Evolutionary conservation across 1,140 invertebrate species (phyloP), one percentile per base, ranked within the genome.

Genomic region (Pachyrhynchus sulphureomaculatus): DNA sequence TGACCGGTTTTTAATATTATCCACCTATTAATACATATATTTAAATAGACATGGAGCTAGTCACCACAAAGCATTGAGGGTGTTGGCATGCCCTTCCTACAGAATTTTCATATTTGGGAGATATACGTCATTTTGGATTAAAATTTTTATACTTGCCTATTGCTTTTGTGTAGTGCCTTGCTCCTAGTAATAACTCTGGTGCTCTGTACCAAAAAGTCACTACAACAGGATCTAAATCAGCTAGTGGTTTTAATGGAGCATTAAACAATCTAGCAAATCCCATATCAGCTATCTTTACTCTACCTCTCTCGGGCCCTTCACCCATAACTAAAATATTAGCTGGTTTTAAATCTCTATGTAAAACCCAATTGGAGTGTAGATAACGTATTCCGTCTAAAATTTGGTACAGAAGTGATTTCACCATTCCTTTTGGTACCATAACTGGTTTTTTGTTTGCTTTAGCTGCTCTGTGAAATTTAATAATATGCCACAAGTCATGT

Each of bases 201-300:
- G 96, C 96, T 76, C 96, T 84, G 78, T 99, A 99, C 98, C 98
- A 99, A 82, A 99, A 99, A 62, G 98, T 99, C 10, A 99, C 98
- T 39, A 99, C 98, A 18, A 99, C 98, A 41, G 98, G 98, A 85
- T 99, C 98, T 60, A 99, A 82, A 81, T 98, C 95, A 17, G 95
- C 95, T 29, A 99, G 79, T 1, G 98, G 96, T 79, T 99, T 99
- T 17, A 99, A 79, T 2, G 98, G 98, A 2, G 95, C 94, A 83
- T 99, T 98, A 71, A 99, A 99, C 23, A 99, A 82, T 67, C 98
- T 83, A n/a, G 98, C 97, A 83, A 99, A 99, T 9, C 98, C 98
- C 96, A 99, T 99, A 75, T 99, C 98, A 53, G 97, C 97, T 74
- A 99, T 99, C 84, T 99, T 99, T 0, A 98, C 96, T 65, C 96